A percentile compares a stretch with the other conserved stretches of the same genome.
Evolutionary conservation across 2,113 vertebrate genomes (phyloP).

Genomic region (Bungarus multicinctus): DNA sequence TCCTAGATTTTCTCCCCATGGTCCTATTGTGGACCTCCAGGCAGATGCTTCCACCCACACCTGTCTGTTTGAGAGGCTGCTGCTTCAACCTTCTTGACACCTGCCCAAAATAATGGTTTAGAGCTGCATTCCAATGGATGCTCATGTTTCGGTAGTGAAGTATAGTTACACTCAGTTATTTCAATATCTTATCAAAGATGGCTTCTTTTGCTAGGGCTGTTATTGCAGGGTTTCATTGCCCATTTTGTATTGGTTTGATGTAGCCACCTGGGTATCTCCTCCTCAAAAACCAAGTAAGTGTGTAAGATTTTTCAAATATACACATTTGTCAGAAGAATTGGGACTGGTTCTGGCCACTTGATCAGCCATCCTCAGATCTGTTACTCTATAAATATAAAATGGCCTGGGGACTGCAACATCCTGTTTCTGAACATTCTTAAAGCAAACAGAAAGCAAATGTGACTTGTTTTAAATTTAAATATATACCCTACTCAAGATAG

Average conservation of each 20-base stretch:
- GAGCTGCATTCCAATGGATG: not conserved
- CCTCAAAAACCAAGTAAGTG: not conserved
- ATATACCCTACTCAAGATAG: not conserved
- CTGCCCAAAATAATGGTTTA: not conserved
- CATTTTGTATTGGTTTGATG: not conserved
- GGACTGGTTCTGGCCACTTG: not conserved
- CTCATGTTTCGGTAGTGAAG: not conserved
- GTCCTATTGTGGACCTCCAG: not conserved
- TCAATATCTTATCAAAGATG: not conserved
- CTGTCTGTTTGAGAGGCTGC: not conserved
- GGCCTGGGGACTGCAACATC: not conserved
- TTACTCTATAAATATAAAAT: not conserved
- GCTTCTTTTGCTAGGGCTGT: not conserved
- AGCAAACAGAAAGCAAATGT: not conserved
- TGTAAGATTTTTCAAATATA: not conserved
- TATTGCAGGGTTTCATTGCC: not conserved
- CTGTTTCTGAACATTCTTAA: not conserved
- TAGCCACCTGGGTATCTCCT: not conserved
- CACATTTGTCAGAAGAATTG: not conserved
- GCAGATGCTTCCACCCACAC: not conserved
- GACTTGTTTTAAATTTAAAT: constrained; percentile 1
- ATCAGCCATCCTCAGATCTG: not conserved
- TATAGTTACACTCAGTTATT: not conserved
- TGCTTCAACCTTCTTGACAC: not conserved
- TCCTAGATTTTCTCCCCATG: not conserved